Evolutionary conservation across 2,888 invertebrate genomes (phyloP), one percentile per base, ranked within the genome.

Genomic region (Drosophila buzzatii): DNA sequence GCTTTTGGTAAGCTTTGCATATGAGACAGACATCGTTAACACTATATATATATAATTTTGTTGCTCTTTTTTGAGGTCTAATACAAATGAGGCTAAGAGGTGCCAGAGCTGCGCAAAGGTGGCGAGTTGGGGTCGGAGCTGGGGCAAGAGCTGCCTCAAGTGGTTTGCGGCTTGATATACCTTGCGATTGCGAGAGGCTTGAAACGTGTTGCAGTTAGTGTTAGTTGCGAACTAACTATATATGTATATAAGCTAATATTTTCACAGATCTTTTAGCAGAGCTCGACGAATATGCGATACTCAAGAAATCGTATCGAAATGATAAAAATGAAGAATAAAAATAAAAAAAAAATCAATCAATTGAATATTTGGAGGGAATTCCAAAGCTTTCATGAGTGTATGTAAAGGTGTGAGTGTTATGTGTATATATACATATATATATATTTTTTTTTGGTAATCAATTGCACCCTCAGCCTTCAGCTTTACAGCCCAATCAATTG

Each of bases 1-100:
- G 73, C 67, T 60, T 65, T 73, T 63, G 52, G 39, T 27, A 39
- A 31, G 52, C 57, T 64, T 60, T 42, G 53, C 49, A n/a, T 47
- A 56, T 16, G 44, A 45, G 16, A 31, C 58, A 62, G 51, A 47
- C 42, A 52, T 59, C 61, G 73, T 75, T 72, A 71, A 58, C 74
- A 76, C 74, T 37, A 8, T 33, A 33, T 33, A 27, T 27, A 27
- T 27, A 27, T 27, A 27, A 0, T 9, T 33, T 33, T 9, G n/a
- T 33, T 33, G 44, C 60, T 70, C 65, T 33, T 33, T 2, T 31
- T 42, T 31, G n/a, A n/a, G 16, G 27, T 20, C 41, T n/a, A 51
- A 37, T 23, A 23, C 9, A 57, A 52, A 53, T 53, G 44, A 41
- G 56, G 56, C 61, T 61, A 37, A 47, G 47, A 31, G n/a, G 2